Conservation (phyloP, 2,888 invertebrate genomes). For the Hermaeophaga mercurialis region DNA sequence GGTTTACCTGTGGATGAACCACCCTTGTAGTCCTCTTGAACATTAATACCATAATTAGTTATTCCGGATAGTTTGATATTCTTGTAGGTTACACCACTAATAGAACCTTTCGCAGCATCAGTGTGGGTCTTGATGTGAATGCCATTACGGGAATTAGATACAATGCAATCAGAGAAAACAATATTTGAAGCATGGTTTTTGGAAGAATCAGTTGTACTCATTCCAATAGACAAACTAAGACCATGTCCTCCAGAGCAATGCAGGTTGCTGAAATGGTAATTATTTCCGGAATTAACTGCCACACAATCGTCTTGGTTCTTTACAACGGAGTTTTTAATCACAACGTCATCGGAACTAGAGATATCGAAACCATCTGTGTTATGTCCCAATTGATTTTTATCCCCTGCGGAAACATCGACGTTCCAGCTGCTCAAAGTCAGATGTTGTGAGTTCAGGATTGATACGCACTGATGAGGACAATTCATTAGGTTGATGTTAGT, state of each 20-base stretch:
- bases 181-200: constrained; percentile 34
- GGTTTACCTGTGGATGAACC: constrained; percentile 32
- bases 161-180: constrained; percentile 32
- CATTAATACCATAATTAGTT: constrained; percentile 35
- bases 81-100: constrained; percentile 34
- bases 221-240: constrained; percentile 39
- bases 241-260: constrained; percentile 39
- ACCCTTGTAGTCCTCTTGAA: constrained; percentile 37
- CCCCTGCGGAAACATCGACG: constrained; percentile 34
- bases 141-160: constrained; percentile 36
- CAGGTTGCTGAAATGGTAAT: constrained; percentile 29
- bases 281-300: constrained; percentile 36
- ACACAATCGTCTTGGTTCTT: constrained; percentile 42
- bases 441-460: constrained; percentile 21
- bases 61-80: constrained; percentile 36
- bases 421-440: constrained; percentile 27
- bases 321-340: constrained; percentile 33
- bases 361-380: constrained; percentile 38
- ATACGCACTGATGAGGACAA: constrained; percentile 30
- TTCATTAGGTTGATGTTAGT: constrained; percentile 30
- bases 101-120: constrained; percentile 33
- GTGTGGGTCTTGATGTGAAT: constrained; percentile 40
- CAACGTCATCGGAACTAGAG: constrained; percentile 24
- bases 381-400: constrained; percentile 25
- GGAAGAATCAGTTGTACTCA: constrained; percentile 26